Evolutionary conservation across 2,113 vertebrate genomes (phyloP).

Genomic region (Podarcis muralis): DNA sequence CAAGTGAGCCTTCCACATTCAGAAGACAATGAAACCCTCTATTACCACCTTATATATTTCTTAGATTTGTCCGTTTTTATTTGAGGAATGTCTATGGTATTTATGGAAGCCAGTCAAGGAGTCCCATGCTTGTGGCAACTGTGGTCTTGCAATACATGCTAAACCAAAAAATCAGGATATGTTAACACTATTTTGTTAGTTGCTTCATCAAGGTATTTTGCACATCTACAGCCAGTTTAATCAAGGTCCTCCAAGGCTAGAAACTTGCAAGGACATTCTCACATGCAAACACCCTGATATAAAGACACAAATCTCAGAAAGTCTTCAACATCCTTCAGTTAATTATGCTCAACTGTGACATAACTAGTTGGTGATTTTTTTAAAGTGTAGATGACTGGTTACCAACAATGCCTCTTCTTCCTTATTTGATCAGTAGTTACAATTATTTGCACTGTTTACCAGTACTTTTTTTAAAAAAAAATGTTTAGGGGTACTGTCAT

Average conservation of each 20-base stretch:
- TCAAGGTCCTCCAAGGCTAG: not conserved
- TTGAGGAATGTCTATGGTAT: not conserved
- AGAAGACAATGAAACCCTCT: not conserved
- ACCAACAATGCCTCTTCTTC: not conserved
- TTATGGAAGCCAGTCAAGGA: not conserved
- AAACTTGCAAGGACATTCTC: not conserved
- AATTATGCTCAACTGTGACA: not conserved
- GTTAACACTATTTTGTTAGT: not conserved
- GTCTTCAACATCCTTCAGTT: not conserved
- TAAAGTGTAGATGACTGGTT: too few species aligned
- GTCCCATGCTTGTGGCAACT: not conserved
- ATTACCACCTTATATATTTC: not conserved
- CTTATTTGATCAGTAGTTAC: too few species aligned
- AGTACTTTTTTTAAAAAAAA: too few species aligned
- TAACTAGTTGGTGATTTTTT: not conserved
- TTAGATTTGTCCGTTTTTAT: not conserved
- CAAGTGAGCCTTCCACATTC: not conserved
- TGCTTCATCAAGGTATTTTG: not conserved
- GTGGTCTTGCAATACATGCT: not conserved
- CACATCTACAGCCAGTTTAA: not conserved
- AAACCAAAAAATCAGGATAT: not conserved
- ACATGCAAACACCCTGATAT: not conserved
- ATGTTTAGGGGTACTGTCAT: too few species aligned
- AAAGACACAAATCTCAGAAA: not conserved
- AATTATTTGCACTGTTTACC: too few species aligned